These are phyloP conservation scores for Cyprinodon tularosa DNA, from an alignment of 2,113 vertebrate genomes.

Conservation along the genomic window DNA sequence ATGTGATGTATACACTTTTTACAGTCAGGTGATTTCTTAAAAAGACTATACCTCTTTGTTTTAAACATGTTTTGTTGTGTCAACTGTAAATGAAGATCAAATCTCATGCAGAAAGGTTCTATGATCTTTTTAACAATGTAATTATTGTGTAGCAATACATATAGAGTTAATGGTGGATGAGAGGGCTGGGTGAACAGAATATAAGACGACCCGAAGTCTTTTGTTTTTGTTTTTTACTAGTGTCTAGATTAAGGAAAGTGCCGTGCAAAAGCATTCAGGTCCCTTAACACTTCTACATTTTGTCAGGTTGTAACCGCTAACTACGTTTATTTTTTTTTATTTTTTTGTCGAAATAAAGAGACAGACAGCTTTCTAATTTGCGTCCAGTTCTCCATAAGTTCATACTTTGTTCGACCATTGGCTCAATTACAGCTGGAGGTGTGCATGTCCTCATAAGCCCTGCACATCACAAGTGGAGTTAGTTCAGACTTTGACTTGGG, in stretches of 20 bases:
- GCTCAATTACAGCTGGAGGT: not conserved
- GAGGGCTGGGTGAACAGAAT: not conserved
- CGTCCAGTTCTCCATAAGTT: not conserved
- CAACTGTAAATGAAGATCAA: constrained; percentile 7
- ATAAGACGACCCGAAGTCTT: constrained; percentile 19
- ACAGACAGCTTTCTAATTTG: not conserved
- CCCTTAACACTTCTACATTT: not conserved
- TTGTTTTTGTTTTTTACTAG: not conserved
- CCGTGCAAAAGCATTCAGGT: not conserved
- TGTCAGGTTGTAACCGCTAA: not conserved
- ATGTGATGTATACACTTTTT: constrained; percentile 60
- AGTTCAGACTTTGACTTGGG: no score
- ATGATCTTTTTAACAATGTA: not conserved
- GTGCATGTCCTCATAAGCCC: not conserved
- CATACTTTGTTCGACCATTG: not conserved
- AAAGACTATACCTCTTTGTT: constrained; percentile 20
- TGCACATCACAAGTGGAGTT: not conserved
- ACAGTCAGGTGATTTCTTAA: constrained; percentile 53
- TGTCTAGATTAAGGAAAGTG: not conserved
- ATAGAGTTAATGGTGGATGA: constrained; percentile 18
- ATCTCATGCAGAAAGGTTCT: constrained; percentile 23
- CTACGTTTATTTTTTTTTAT: no score
- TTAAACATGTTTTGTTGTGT: constrained; percentile 29
- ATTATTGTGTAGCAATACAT: constrained; percentile 33
- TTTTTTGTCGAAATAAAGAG: no score